These are phyloP conservation scores for Tenualosa thibaudeaui DNA, from an alignment of 2,797 vertebrate genomes.

Conservation along the genomic window DNA sequence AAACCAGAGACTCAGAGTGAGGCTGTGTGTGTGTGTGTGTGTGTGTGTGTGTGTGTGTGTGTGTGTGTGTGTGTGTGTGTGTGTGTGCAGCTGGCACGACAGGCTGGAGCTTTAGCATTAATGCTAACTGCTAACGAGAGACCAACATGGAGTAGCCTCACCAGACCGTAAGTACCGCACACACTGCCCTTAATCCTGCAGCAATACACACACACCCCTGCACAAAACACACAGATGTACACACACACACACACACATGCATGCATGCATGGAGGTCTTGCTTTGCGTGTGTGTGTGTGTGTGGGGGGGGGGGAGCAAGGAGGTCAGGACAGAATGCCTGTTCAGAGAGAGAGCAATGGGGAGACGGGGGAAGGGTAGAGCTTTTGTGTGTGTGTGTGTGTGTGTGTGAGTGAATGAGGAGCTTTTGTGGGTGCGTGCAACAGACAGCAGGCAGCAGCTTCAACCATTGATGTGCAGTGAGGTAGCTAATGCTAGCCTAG, in stretches of 20 bases:
- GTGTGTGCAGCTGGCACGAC: no score
- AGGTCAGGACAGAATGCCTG: neutral
- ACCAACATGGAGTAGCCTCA: slow-evolving; percentile 41
- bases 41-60: no score
- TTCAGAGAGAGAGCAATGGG: neutral
- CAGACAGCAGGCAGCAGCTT: neutral
- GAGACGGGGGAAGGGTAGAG: neutral
- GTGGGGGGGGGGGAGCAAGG: no score
- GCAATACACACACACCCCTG: neutral
- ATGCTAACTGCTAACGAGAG: slow-evolving; percentile 46
- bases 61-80: no score
- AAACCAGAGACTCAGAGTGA: neutral
- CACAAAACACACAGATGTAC: neutral
- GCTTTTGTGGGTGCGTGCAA: slow-evolving; percentile 30
- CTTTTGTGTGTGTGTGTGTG: neutral
- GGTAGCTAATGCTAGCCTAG: slow-evolving; percentile 35
- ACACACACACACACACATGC: neutral
- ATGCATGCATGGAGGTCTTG: neutral
- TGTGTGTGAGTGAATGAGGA: slow-evolving; percentile 14
- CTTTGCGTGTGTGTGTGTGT: no score
- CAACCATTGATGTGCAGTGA: slow-evolving; percentile 20
- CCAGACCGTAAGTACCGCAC: slow-evolving; percentile 45
- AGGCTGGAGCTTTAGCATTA: neutral
- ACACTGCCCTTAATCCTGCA: slow-evolving; percentile 32
- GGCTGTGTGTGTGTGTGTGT: no score